Evolutionary conservation across 1,140 invertebrate species (phyloP).

Genomic region (Bombus pascuorum): DNA sequence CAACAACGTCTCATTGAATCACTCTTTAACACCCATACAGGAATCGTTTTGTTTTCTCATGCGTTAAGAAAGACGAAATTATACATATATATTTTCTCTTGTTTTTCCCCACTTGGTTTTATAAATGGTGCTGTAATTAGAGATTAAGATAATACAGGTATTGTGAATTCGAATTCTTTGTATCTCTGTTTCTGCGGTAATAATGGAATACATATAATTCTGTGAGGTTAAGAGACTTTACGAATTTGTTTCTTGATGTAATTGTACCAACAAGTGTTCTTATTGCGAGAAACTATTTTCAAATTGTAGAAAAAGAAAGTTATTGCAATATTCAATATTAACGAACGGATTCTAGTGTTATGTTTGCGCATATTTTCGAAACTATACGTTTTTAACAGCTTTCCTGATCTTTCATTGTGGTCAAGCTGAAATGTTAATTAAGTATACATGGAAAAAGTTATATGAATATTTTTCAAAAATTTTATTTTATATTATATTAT

Average conservation of each 20-base stretch:
- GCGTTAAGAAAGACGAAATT: neutral
- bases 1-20: slow-evolving; percentile 2
- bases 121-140: slow-evolving; percentile 22
- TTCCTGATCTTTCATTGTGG: neutral
- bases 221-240: neutral
- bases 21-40: slow-evolving; percentile 2
- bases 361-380: neutral
- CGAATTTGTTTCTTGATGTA: neutral
- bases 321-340: neutral
- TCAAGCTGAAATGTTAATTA: neutral
- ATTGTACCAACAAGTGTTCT: neutral
- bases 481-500: neutral
- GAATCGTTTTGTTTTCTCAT: neutral
- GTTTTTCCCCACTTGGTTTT: neutral
- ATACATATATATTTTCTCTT: neutral
- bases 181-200: neutral
- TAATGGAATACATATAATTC: neutral
- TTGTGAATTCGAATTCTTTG: neutral
- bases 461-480: neutral
- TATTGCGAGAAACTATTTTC: neutral
- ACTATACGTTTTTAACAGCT: neutral
- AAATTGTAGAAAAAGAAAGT: neutral
- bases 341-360: neutral
- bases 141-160: slow-evolving; percentile 1
- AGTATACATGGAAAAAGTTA: neutral